Percentiles rank a stretch among this genome's conserved stretches.
phyloP scores from a whole-genome alignment of 2,797 vertebrate genomes.

The Rhabdophis nuchalis region DNA sequence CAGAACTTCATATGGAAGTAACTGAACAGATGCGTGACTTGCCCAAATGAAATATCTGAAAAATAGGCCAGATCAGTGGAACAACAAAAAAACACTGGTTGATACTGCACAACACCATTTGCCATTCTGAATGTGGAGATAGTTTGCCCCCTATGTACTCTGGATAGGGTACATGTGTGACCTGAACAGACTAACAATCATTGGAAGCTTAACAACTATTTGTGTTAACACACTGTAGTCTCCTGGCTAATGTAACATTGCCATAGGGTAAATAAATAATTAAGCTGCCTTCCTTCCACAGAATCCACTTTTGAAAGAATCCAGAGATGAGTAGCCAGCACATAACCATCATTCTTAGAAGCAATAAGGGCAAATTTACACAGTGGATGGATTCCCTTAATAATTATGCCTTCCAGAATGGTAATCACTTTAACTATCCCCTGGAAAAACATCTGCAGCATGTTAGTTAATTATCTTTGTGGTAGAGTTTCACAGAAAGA shows the following conservation, averaged over 20 bases:
- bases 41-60: neutral
- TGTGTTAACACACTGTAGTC: neutral
- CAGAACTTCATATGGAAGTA: neutral
- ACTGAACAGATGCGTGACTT: neutral
- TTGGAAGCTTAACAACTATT: neutral
- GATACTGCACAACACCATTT: neutral
- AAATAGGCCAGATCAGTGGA: neutral
- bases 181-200: neutral
- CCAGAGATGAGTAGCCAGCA: neutral
- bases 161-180: neutral
- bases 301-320: neutral
- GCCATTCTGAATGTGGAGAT: neutral
- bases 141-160: neutral
- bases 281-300: neutral
- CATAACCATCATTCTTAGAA: neutral
- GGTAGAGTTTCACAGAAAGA: slow-evolving; percentile 26
- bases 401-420: neutral
- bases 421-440: slow-evolving; percentile 27
- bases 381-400: neutral
- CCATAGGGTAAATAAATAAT: neutral
- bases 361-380: neutral
- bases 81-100: neutral
- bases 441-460: slow-evolving; percentile 14
- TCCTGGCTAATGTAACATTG: neutral
- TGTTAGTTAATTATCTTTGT: slow-evolving; percentile 33